These are phyloP conservation scores for Mustela lutreola DNA, from an alignment of 2,113 vertebrate genomes.

Conservation along the genomic window DNA sequence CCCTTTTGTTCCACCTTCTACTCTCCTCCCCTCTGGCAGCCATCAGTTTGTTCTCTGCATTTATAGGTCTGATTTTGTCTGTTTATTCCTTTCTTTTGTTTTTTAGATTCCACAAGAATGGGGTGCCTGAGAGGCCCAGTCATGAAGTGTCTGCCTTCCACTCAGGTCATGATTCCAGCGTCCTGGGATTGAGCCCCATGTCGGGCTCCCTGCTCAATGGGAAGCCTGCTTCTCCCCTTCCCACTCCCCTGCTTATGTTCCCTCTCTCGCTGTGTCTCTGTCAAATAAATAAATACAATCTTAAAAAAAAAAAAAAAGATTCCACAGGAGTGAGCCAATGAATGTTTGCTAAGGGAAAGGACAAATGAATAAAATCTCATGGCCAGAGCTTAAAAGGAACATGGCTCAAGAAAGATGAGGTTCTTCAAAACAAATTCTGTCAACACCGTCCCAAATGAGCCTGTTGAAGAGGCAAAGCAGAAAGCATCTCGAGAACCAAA, in stretches of 20 bases:
- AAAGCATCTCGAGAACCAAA: neutral
- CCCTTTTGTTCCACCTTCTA: neutral
- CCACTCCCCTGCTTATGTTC: no score
- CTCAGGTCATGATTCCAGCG: no score
- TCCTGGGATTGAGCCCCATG: no score
- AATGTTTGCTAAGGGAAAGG: neutral
- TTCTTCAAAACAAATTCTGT: constrained; percentile 20
- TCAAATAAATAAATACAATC: no score
- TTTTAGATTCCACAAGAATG: neutral
- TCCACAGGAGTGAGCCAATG: neutral
- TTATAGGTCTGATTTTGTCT: neutral
- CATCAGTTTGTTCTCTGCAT: neutral
- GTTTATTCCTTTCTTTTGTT: neutral
- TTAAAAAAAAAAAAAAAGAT: no score
- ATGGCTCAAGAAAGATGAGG: neutral
- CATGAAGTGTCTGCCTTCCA: no score
- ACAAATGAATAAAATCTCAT: neutral
- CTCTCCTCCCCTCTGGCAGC: neutral
- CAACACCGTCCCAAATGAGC: neutral
- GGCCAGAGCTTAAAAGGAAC: neutral
- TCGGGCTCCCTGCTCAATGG: no score
- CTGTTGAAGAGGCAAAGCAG: neutral
- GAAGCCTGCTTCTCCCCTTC: no score
- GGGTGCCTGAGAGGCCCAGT: no score
- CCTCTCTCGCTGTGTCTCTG: no score